A percentile compares a stretch with the other conserved stretches of the same genome.
These are phyloP conservation scores for Leptodactylus fallax DNA, from an alignment of 2,797 vertebrate species.

Conservation along the genomic window DNA sequence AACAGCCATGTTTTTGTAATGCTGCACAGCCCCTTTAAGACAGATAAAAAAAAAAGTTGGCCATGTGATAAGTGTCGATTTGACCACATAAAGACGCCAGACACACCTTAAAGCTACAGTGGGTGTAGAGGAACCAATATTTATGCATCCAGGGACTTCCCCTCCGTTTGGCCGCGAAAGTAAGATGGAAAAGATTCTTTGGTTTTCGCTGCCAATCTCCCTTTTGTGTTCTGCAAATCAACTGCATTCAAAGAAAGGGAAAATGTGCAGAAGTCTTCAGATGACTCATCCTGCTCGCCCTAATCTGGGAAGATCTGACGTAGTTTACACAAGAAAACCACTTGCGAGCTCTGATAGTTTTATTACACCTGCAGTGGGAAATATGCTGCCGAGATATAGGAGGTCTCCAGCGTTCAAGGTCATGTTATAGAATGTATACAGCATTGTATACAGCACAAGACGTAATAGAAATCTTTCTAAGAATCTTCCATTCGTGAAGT, in stretches of 20 bases:
- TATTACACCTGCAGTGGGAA: constrained; percentile 69
- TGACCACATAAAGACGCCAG: background rate
- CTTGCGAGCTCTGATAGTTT: constrained; percentile 67
- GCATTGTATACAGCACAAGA: background rate
- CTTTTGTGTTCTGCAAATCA: constrained; percentile 23
- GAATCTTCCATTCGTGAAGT: too few species aligned
- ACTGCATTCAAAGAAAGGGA: constrained; percentile 52
- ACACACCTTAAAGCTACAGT: background rate
- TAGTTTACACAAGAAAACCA: constrained; percentile 57
- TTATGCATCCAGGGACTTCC: constrained; percentile 23
- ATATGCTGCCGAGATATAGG: constrained; percentile 13
- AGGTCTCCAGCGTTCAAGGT: background rate
- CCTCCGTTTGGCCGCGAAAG: background rate
- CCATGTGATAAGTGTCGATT: background rate
- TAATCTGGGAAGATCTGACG: constrained; percentile 51
- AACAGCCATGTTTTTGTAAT: background rate
- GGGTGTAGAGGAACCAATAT: background rate
- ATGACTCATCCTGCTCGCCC: constrained; percentile 43
- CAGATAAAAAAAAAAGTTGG: background rate
- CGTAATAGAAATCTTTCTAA: background rate
- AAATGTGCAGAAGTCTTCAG: constrained; percentile 45
- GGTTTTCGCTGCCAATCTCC: constrained; percentile 21
- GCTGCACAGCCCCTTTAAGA: background rate
- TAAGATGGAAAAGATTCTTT: constrained; percentile 39
- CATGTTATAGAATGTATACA: background rate